Conservation (phyloP, 1,140 invertebrate genomes). For the Riptortus pedestris region DNA sequence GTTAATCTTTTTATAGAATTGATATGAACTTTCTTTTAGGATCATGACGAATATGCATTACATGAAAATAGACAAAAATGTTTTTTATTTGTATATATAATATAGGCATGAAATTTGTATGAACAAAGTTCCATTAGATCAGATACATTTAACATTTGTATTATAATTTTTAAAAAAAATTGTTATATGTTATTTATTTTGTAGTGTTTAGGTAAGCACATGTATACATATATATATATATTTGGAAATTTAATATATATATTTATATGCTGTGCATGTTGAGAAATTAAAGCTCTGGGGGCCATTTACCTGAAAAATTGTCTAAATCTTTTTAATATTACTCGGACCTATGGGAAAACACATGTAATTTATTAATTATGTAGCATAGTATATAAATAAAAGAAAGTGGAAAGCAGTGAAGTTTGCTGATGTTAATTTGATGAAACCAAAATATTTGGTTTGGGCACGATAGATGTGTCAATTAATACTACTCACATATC, state of each 20-base stretch:
- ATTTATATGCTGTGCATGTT: slow-evolving; percentile 14
- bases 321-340: too few relatives aligned
- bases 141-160: slow-evolving; percentile 13
- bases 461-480: slow-evolving; percentile 23
- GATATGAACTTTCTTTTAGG: slow-evolving; percentile 10
- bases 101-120: slow-evolving; percentile 12
- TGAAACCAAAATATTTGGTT: slow-evolving; percentile 13
- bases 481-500: slow-evolving; percentile 20
- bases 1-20: slow-evolving; percentile 7
- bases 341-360: too few relatives aligned
- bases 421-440: too few relatives aligned
- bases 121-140: slow-evolving; percentile 17
- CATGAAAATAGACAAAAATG: too few relatives aligned
- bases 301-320: slow-evolving; percentile 13
- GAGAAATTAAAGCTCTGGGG: slow-evolving; percentile 13
- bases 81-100: slow-evolving; percentile 1
- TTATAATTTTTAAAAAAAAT: slow-evolving; percentile 12
- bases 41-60: not conserved
- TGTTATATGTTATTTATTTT: slow-evolving; percentile 21
- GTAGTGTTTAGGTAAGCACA: slow-evolving; percentile 9
- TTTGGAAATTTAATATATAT: slow-evolving; percentile 17
- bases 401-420: too few relatives aligned
- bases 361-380: too few relatives aligned
- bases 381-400: too few relatives aligned
- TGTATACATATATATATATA: slow-evolving; percentile 9